Base-by-base conservation (phyloP, 2,113 vertebrate genomes). In the Zapornia atra region DNA sequence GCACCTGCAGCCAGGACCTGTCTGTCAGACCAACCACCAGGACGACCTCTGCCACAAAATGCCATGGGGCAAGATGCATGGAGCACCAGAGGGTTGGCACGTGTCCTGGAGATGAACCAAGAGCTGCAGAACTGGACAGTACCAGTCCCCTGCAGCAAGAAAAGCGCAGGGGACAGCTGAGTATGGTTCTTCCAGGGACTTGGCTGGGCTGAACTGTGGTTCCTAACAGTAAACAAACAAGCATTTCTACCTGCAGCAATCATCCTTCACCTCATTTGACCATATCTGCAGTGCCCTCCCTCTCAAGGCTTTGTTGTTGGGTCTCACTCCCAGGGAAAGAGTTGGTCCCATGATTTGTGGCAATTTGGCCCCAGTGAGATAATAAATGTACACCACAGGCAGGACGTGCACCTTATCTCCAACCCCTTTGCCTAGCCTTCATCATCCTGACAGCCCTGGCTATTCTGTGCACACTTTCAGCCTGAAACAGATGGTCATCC, bases 51-150 rank as follows among this genome's bases (percentile, higher is more conserved):
- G 31, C 18, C 44, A 72, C 29, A 57, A 51, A 76, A 71, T 38
- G 12, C 22, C 22, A 24, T 8, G 5, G 17, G 36, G 16, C 2
- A 69, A 31, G 6, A 28, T 42, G 36, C 0, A 0, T 66, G 84
- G 38, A 84, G 5, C 40, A 81, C 8, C 6, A 40, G 36, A 63
- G 19, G 10, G 9, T 7, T 54, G n/a, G 0, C 34, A 83, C 5
- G 21, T 0, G n/a, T 75, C 46, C 17, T 51, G 29, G 54, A 82
- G 15, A 53, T 63, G 46, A 78, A 38, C 7, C 42, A 86, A 42
- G 36, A 71, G 22, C 51, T 63, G 50, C 13, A 69, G 26, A 69
- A 48, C 42, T 12, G 17, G 38, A 11, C 53, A 77, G 11, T 8
- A 54, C 15, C 13, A 69, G 63, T 29, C 1, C 12, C 5, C 18